Base-by-base conservation (phyloP, 2,888 invertebrate species). In the Lepidonotus clava region DNA sequence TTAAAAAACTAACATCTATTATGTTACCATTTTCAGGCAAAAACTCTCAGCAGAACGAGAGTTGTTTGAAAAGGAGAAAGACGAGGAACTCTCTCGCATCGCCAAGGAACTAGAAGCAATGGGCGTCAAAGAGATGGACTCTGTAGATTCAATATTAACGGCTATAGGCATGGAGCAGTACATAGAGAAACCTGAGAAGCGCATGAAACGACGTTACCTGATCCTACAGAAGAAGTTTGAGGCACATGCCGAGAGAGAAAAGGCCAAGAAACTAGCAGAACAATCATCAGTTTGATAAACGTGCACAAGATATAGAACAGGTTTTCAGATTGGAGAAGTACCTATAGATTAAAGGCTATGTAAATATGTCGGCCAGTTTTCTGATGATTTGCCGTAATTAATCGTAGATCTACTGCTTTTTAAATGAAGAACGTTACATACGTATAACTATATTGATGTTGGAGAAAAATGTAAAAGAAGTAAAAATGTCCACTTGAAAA, bases 1-100 rank as follows among this genome's bases (percentile, higher is more conserved):
- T 51, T 18, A 14, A 51, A 51, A 51, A 51, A n/a, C n/a, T n/a
- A n/a, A n/a, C n/a, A n/a, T n/a, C n/a, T n/a, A n/a, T n/a, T n/a
- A n/a, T n/a, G n/a, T n/a, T n/a, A n/a, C 18, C 46, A 56, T 71
- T 18, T 77, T 88, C 40, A 96, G 95, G 91, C 95, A 95, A 83
- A 93, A 96, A 87, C 94, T 98, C 46, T 96, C 97, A 92, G 94
- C 95, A 14, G 96, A 97, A 92, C 96, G 97, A 92, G 96, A 96
- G 80, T 18, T 95, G 0, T 98, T 97, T 92, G 95, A 97, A 32
- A 95, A 96, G 76, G 96, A 96, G 32, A 93, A 98, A 86, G 93
- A 96, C 88, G 88, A 91, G 86, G 85, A 85, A 46, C 80, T 80
- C 24, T 11, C 46, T 6, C 8, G 51, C 18, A 91, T 93, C 5